A percentile compares a stretch with the other conserved stretches of the same genome.
These are phyloP conservation scores for Styela clava DNA, from an alignment of 23 tunicate species.

Conservation along the genomic window DNA sequence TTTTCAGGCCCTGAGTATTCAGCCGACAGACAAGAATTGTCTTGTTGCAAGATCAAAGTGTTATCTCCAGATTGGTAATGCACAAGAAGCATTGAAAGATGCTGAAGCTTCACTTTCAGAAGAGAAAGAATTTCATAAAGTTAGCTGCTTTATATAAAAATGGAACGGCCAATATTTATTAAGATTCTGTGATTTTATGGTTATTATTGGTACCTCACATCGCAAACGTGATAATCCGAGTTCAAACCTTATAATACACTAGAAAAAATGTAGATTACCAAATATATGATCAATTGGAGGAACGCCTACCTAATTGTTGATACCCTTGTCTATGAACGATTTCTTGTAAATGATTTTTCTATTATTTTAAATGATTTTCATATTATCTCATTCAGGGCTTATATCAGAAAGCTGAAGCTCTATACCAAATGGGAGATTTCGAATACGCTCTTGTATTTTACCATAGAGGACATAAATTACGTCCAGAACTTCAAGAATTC, in stretches of 20 bases:
- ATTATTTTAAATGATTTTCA: too few relatives aligned
- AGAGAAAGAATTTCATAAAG: slow-evolving; percentile 84
- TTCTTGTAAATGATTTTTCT: too few relatives aligned
- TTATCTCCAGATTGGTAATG: slow-evolving; percentile 88
- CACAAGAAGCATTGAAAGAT: slow-evolving; percentile 80
- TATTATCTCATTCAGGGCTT: slow-evolving; percentile 92
- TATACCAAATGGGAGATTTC: slow-evolving; percentile 95
- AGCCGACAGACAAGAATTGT: slow-evolving; percentile 48
- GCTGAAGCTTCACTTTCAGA: slow-evolving; percentile 75
- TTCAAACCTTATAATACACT: too few relatives aligned
- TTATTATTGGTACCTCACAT: too few relatives aligned
- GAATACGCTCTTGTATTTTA: slow-evolving; percentile 96
- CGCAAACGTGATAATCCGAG: too few relatives aligned
- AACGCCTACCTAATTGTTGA: too few relatives aligned
- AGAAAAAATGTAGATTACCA: too few relatives aligned
- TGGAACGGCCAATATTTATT: too few relatives aligned
- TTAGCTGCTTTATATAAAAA: too few relatives aligned
- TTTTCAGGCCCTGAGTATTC: slow-evolving; percentile 63
- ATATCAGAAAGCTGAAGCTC: slow-evolving; percentile 94
- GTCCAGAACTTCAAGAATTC: slow-evolving; percentile 96
- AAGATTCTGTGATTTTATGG: too few relatives aligned
- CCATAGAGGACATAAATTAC: slow-evolving; percentile 90
- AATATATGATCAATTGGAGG: too few relatives aligned
- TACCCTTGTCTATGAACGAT: too few relatives aligned
- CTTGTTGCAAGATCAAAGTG: slow-evolving; percentile 96